Evolutionary conservation across 2,113 vertebrate genomes (phyloP), one percentile per base, ranked within the genome.

Genomic region (Cochlearius cochlearius): DNA sequence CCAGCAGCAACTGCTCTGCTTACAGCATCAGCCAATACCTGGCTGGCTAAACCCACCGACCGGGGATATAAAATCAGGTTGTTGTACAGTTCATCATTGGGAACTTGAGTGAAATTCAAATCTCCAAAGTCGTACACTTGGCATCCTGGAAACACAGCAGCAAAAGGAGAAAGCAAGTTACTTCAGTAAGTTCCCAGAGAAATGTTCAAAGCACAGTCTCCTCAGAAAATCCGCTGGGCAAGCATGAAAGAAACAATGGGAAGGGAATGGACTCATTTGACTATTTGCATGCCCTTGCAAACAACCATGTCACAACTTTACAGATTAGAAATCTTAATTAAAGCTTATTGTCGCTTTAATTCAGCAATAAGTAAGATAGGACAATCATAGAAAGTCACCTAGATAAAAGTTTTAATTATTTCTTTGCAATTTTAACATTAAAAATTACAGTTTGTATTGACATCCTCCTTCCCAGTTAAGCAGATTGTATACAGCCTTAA

Each of bases 81-180:
- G 88, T 99, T 99, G 97, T 99, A 99, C 41, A 98, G 97, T 10
- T 99, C 99, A n/a, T 99, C 99, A 3, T 98, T 98, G 91, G 99
- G 98, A 50, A 98, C 98, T 79, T 98, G 97, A 77, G 98, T 98
- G 97, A 99, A 99, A 94, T 56, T 98, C 94, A 99, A 83, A 95
- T 99, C 99, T 83, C 99, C 99, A 13, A 99, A 98, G 96, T 99
- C 99, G 2, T 99, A 98, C 62, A 99, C 97, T 20, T 97, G 98
- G 89, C 98, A 99, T 73, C 99, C 99, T 99, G 87, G 47, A 77
- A 96, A 96, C 59, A 88, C 69, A 94, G 56, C 52, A 93, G 53
- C 52, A 92, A 85, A 84, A 85, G 20, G 15, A 94, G 21, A 90
- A 75, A 55, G 67, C 7, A 15, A 90, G 12, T 81, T 86, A 55